phyloP scores from a whole-genome alignment of 2,113 vertebrate genomes.

The Aptenodytes patagonicus region DNA sequence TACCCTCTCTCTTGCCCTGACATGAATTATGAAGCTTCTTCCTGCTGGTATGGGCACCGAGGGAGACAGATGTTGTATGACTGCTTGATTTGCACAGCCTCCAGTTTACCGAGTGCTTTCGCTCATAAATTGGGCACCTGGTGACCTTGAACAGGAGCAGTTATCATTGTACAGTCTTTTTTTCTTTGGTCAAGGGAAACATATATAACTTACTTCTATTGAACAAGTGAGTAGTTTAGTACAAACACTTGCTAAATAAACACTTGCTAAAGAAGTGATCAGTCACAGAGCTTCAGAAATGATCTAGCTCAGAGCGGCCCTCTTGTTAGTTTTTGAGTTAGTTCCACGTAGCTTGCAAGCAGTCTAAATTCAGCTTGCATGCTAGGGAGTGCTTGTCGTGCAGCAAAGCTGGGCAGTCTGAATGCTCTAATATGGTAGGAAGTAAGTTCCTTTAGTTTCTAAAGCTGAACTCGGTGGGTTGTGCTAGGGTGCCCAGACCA shows the following conservation, averaged over 20 bases:
- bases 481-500: not conserved
- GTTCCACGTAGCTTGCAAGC: not conserved
- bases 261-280: not conserved
- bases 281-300: not conserved
- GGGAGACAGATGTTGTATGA: not conserved
- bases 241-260: not conserved
- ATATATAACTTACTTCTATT: not conserved
- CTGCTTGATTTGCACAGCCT: not conserved
- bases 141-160: constrained; percentile 32
- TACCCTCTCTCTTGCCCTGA: not conserved
- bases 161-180: not conserved
- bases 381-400: not conserved
- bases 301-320: not conserved
- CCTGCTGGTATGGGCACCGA: not conserved
- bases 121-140: not conserved
- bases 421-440: not conserved
- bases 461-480: not conserved
- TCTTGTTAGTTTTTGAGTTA: not conserved
- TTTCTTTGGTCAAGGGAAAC: not conserved
- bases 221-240: not conserved
- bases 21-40: not conserved
- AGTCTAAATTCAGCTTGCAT: not conserved
- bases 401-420: not conserved
- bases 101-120: not conserved
- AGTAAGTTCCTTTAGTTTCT: not conserved